These are phyloP conservation scores for Gonocerus acuteangulatus DNA, from an alignment of 2,888 invertebrate species.

Conservation along the genomic window DNA sequence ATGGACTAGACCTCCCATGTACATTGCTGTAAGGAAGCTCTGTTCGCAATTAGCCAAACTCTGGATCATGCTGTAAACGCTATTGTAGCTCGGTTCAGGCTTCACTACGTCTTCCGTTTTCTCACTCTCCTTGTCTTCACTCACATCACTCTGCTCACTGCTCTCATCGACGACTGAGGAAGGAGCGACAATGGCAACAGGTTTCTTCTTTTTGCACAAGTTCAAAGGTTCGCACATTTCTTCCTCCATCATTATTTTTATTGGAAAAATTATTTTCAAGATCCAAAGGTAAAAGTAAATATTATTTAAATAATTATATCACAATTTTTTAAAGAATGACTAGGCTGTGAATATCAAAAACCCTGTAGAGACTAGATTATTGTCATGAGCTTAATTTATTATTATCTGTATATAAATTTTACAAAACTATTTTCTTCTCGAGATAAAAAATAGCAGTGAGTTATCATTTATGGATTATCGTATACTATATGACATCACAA, in stretches of 20 bases:
- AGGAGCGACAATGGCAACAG: constrained; percentile 51
- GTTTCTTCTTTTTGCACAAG: constrained; percentile 49
- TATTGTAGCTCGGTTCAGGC: constrained; percentile 31
- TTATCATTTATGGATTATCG: constrained; percentile 4
- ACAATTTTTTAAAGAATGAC: constrained; percentile 14
- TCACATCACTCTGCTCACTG: constrained; percentile 9
- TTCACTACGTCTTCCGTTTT: constrained; percentile 38
- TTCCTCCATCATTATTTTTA: constrained; percentile 33
- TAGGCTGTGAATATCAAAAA: constrained; percentile 16
- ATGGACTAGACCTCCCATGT: constrained; percentile 42
- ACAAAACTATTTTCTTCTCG: constrained; percentile 16
- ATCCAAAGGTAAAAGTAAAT: background rate
- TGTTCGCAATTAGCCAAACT: constrained; percentile 42
- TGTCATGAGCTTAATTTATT: constrained; percentile 31
- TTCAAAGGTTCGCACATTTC: constrained; percentile 48
- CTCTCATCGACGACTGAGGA: constrained; percentile 41
- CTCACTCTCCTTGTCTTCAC: constrained; percentile 37
- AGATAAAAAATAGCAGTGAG: constrained; percentile 15
- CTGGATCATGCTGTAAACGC: constrained; percentile 45
- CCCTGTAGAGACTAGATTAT: constrained; percentile 34
- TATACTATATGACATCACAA: constrained; percentile 23
- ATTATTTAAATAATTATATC: constrained; percentile 14
- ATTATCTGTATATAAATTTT: constrained; percentile 27
- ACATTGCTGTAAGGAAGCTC: constrained; percentile 42
- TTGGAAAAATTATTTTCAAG: background rate